These are phyloP conservation scores for Peribatodes rhomboidaria DNA, from an alignment of 2,888 invertebrate species.

Conservation along the genomic window DNA sequence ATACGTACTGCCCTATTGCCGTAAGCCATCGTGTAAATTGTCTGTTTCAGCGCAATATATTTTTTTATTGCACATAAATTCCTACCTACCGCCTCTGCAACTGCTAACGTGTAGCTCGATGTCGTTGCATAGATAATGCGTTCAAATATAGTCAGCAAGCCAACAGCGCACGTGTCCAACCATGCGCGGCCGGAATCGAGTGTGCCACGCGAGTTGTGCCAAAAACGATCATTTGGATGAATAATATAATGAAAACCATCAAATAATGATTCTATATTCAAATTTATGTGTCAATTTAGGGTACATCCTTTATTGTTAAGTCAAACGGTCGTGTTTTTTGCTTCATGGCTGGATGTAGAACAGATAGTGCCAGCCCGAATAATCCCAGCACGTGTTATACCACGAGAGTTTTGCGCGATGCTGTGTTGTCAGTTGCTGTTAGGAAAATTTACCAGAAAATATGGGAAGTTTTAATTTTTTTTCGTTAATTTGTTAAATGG, in stretches of 20 bases:
- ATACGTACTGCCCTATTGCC: too few species aligned
- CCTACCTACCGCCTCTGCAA: constrained; percentile 2
- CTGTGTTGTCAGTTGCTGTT: constrained; percentile 22
- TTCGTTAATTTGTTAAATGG: too few species aligned
- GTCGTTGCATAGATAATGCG: constrained; percentile 3
- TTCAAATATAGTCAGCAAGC: not conserved
- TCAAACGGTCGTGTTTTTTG: not conserved
- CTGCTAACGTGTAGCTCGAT: not conserved
- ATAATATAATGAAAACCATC: not conserved
- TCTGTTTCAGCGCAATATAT: not conserved
- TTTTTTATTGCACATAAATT: not conserved
- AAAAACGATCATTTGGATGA: not conserved
- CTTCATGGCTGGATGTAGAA: not conserved
- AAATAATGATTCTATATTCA: not conserved
- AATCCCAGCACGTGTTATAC: constrained; percentile 21
- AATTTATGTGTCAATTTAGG: not conserved
- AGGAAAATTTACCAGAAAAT: constrained; percentile 2
- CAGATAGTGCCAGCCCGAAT: constrained; percentile 17
- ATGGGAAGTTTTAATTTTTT: not conserved
- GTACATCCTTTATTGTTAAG: not conserved
- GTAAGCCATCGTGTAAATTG: too few species aligned
- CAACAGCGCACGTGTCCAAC: constrained; percentile 5
- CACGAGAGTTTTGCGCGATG: constrained; percentile 22
- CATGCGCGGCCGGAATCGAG: not conserved
- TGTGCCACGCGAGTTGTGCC: not conserved